phyloP scores from a whole-genome alignment of 2,113 vertebrate species.

The Natator depressus region DNA sequence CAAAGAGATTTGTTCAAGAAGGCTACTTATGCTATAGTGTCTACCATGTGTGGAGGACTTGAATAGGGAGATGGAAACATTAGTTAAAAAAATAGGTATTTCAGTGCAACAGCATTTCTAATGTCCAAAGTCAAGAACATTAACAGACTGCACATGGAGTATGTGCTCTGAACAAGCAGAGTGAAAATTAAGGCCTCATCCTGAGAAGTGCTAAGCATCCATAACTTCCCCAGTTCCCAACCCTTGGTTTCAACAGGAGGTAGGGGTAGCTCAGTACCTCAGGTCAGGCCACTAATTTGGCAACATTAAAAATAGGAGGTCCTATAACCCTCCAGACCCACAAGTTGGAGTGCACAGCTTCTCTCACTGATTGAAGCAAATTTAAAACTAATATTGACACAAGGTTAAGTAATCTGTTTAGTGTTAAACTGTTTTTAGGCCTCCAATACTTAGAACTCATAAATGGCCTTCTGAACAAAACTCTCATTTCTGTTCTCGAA shows the following conservation, averaged over 20 bases:
- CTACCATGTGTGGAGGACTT: slow-evolving; percentile 41
- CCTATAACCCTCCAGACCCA: background rate
- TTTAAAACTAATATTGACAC: slow-evolving; percentile 14
- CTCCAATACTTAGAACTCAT: slow-evolving; percentile 33
- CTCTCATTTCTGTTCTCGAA: slow-evolving; percentile 66
- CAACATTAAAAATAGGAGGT: background rate
- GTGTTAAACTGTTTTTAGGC: background rate
- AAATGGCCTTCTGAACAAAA: slow-evolving; percentile 82
- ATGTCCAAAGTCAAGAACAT: slow-evolving; percentile 8
- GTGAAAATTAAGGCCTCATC: background rate
- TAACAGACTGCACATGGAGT: background rate
- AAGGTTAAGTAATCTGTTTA: slow-evolving; percentile 7
- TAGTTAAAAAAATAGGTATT: background rate
- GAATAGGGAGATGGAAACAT: slow-evolving; percentile 17
- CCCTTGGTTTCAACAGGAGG: background rate
- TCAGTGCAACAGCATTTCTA: slow-evolving; percentile 27
- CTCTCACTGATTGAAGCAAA: background rate
- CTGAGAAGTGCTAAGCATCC: background rate
- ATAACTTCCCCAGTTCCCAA: background rate
- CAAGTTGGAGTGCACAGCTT: slow-evolving; percentile 10
- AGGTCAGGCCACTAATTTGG: background rate
- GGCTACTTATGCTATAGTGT: slow-evolving; percentile 77
- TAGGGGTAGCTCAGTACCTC: background rate
- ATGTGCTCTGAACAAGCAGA: slow-evolving; percentile 10
- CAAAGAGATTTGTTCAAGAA: slow-evolving; percentile 79